Evolutionary conservation across 1,140 invertebrate species (phyloP), one percentile per base, ranked within the genome.

Genomic region (Lordiphosa clarofinis): DNA sequence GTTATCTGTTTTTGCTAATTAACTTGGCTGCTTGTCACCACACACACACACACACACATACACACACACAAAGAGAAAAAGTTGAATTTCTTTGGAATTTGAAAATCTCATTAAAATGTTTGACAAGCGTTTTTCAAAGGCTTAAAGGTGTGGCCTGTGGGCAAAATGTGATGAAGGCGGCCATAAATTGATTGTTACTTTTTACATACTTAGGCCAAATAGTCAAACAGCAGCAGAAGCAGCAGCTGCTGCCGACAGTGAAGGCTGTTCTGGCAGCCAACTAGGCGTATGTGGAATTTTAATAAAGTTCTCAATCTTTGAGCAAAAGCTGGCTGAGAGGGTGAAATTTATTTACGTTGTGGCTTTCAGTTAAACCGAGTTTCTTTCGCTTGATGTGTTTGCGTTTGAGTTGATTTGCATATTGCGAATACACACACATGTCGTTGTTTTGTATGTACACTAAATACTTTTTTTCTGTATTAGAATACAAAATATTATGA

Each of bases 1-100:
- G 74, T 61, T 79, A 79, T 79, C 75, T 79, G 74, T 70, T 79
- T 81, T 79, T 79, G 75, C 75, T 79, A 79, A 79, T 79, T 79
- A 79, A 81, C 75, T 79, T 81, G 74, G 75, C 70, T 78, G 74
- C 64, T 58, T 79, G 56, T 70, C 72, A 43, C 73, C 58, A 53
- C 52, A 58, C 64, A 38, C 33, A 46, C 53, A 43, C 48, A 47
- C 46, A 70, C 44, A 28, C 12, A 49, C 35, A 64, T 31, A n/a
- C n/a, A n/a, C n/a, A n/a, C n/a, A 52, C 33, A 15, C 6, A 49
- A 31, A 59, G 47, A 43, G 55, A 69, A 69, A 40, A 56, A 49
- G 72, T 55, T 70, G 54, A 70, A 66, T 79, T 78, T 73, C 73
- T 73, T 67, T 68, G 73, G 68, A 73, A 70, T 73, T 79, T 55